Conservation (phyloP, 2,888 invertebrate species). For the Alloplasta piceator region DNA sequence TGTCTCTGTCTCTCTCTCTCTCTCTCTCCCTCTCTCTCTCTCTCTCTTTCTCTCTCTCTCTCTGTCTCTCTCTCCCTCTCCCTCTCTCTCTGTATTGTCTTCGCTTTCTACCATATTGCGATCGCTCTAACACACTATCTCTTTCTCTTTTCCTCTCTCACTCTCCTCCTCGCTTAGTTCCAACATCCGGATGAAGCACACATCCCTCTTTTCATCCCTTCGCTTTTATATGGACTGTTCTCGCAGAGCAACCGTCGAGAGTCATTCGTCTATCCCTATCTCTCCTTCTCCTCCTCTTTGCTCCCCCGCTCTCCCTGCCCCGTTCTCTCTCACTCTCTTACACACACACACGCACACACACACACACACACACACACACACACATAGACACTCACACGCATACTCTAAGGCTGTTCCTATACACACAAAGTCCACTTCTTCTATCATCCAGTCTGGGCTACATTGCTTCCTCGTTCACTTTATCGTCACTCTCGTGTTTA, state of each 20-base stretch:
- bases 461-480: slow-evolving; percentile 44
- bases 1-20: slow-evolving; percentile 2
- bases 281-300: background rate
- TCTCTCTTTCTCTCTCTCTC: slow-evolving; percentile 19
- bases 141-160: background rate
- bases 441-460: slow-evolving; percentile 37
- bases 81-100: background rate
- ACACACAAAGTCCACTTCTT: slow-evolving; percentile 24
- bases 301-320: background rate
- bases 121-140: background rate
- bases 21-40: slow-evolving; percentile 20
- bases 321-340: background rate
- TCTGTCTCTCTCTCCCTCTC: slow-evolving; percentile 18
- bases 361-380: no score
- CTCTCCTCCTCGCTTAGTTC: slow-evolving; percentile 4
- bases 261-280: slow-evolving; percentile 20
- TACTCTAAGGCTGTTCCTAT: background rate
- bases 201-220: slow-evolving; percentile 31
- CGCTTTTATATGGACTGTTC: slow-evolving; percentile 19
- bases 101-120: no score
- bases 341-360: background rate
- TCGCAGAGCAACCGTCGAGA: background rate
- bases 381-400: no score
- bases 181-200: slow-evolving; percentile 10
- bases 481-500: slow-evolving; percentile 22